Percentiles rank a stretch among this genome's conserved stretches.
Conservation (phyloP, 2,888 invertebrate genomes). For the Yponomeuta sedellus region DNA sequence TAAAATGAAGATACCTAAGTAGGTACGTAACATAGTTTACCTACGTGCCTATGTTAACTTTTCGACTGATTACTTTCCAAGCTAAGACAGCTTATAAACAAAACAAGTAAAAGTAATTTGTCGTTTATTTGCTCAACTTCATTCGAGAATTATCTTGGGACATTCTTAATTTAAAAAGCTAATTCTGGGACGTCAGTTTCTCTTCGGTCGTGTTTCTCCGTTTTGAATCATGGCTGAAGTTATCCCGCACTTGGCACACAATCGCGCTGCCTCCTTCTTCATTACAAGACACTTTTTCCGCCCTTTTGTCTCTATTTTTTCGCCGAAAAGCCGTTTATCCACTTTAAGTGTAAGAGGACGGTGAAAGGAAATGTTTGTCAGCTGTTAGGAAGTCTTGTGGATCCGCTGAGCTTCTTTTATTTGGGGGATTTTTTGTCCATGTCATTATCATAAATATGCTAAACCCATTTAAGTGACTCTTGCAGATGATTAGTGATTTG, state of each 20-base stretch:
- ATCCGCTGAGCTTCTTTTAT: conserved; percentile 17
- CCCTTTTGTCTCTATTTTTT: conserved; percentile 32
- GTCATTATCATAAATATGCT: conserved; percentile 19
- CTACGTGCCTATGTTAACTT: too few relatives aligned
- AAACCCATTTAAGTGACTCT: conserved; percentile 18
- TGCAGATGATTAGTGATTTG: conserved; percentile 12
- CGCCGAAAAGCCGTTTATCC: conserved; percentile 33
- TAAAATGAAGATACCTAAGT: too few relatives aligned
- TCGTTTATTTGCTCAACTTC: conserved; percentile 12
- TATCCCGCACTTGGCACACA: conserved; percentile 43
- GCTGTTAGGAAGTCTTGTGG: conserved; percentile 23
- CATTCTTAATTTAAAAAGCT: conserved; percentile 33
- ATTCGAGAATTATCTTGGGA: conserved; percentile 28
- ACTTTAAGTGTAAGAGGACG: conserved; percentile 29
- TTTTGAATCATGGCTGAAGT: conserved; percentile 40
- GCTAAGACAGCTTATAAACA: not conserved
- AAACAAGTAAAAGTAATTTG: conserved; percentile 14
- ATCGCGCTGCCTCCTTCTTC: conserved; percentile 40
- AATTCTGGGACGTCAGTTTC: conserved; percentile 18
- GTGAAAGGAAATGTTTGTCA: conserved; percentile 27
- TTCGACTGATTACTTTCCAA: too few relatives aligned
- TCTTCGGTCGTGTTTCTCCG: conserved; percentile 28
- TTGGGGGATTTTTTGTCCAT: conserved; percentile 14
- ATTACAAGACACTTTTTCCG: conserved; percentile 38
- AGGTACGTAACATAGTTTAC: too few relatives aligned